Evolutionary conservation across 2,797 vertebrate species (phyloP).

Genomic region (Typhlichthys eigenmanni): DNA sequence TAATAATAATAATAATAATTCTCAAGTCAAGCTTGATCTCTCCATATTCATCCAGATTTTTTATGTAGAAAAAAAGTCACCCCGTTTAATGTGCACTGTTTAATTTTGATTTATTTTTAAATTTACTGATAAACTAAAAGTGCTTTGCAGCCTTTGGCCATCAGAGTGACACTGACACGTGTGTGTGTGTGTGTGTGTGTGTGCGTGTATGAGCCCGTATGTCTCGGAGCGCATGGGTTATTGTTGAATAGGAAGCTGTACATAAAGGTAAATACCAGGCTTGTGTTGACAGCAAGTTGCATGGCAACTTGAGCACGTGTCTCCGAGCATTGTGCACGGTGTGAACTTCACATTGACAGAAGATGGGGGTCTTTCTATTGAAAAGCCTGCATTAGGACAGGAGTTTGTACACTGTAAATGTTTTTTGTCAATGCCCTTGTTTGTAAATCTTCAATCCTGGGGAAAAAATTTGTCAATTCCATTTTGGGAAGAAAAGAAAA

Average conservation of each 20-base stretch:
- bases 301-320: slow-evolving; percentile 45
- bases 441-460: slow-evolving; percentile 92
- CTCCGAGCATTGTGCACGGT: slow-evolving; percentile 17
- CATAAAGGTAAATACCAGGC: slow-evolving; percentile 82
- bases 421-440: slow-evolving; percentile 87
- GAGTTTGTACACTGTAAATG: slow-evolving; percentile 99
- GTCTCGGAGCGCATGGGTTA: slow-evolving; percentile 32
- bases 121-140: slow-evolving; percentile 61
- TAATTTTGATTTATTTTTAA: slow-evolving; percentile 47
- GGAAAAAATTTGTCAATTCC: slow-evolving; percentile 85
- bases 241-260: slow-evolving; percentile 84
- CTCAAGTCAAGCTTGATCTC: slow-evolving; percentile 90
- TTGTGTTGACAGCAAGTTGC: slow-evolving; percentile 86
- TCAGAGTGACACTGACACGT: slow-evolving; percentile 83
- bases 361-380: slow-evolving; percentile 88
- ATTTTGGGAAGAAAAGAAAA: slow-evolving; percentile 81
- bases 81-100: slow-evolving; percentile 87
- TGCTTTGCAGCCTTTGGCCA: slow-evolving; percentile 91
- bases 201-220: slow-evolving; percentile 11
- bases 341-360: slow-evolving; percentile 80
- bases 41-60: slow-evolving; percentile 78
- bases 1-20: slow-evolving; percentile 42
- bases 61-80: slow-evolving; percentile 74
- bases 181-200: slow-evolving; percentile 21
- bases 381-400: slow-evolving; percentile 91